Conservation (phyloP, 2,888 invertebrate genomes). For the Thysanoteuthis rhombus region DNA sequence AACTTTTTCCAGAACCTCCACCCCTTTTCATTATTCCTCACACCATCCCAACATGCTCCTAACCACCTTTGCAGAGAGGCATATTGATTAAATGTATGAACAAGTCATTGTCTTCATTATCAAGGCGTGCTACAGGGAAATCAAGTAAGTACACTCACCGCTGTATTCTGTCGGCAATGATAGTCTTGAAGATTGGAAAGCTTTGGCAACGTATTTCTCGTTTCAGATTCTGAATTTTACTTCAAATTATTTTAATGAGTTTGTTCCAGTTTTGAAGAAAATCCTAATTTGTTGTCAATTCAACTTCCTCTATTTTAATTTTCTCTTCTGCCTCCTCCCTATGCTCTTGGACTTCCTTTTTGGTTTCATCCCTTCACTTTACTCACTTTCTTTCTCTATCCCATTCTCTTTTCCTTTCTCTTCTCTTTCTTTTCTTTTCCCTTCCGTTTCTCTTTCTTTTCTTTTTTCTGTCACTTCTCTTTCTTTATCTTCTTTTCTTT, state of each 20-base stretch:
- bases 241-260: neutral
- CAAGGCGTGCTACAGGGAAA: neutral
- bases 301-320: too few species aligned
- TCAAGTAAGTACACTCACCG: neutral
- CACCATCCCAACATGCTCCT: neutral
- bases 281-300: neutral
- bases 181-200: neutral
- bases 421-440: neutral
- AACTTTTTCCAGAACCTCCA: too few species aligned
- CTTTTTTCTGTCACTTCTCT: neutral
- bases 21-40: too few species aligned
- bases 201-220: neutral
- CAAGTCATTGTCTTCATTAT: neutral
- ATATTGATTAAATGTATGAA: neutral
- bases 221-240: neutral
- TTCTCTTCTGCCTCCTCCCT: neutral
- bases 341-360: neutral
- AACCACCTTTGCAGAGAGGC: neutral
- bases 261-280: neutral
- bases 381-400: neutral
- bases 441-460: neutral
- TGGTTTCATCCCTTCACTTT: neutral
- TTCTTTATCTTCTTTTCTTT: neutral
- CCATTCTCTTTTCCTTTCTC: neutral
- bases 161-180: neutral